Evolutionary conservation across 2,888 invertebrate species (phyloP).

Genomic region (Parnassius glacialis): DNA sequence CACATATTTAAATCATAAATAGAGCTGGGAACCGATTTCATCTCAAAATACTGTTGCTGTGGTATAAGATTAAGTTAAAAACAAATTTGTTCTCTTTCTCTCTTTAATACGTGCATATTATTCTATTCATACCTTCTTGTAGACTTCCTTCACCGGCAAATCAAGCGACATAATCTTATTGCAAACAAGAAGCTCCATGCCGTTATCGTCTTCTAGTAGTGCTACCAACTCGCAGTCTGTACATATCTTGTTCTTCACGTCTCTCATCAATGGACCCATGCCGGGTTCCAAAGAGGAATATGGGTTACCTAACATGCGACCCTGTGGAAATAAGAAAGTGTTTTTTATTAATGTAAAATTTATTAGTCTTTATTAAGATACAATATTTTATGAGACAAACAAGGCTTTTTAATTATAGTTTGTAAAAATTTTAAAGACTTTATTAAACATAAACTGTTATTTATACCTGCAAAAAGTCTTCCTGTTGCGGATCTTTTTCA

Average conservation of each 20-base stretch:
- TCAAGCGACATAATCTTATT: slow-evolving; percentile 99
- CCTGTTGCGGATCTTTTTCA: slow-evolving; percentile 99
- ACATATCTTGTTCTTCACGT: slow-evolving; percentile 99
- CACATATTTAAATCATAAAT: no score
- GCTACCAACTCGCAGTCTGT: slow-evolving; percentile 99
- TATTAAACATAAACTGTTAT: slow-evolving; percentile 11
- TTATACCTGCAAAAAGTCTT: slow-evolving; percentile 94
- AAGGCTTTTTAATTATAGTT: no score
- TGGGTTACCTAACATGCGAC: slow-evolving; percentile 98
- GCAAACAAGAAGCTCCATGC: slow-evolving; percentile 98
- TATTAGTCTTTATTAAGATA: no score
- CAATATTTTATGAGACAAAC: no score
- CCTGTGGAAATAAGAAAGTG: slow-evolving; percentile 63
- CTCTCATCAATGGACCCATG: slow-evolving; percentile 97
- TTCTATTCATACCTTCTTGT: slow-evolving; percentile 80
- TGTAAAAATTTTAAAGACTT: no score
- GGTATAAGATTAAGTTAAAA: no score
- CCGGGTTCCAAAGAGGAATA: slow-evolving; percentile 97
- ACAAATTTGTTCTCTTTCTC: no score
- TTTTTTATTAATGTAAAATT: no score
- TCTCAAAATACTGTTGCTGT: no score
- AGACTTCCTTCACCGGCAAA: slow-evolving; percentile 95
- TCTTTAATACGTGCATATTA: not conserved
- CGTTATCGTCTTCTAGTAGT: slow-evolving; percentile 97
- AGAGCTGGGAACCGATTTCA: no score